Percentiles rank a stretch among this genome's conserved stretches.
Evolutionary conservation across 2,113 vertebrate species (phyloP).

Genomic region (Colaptes auratus): DNA sequence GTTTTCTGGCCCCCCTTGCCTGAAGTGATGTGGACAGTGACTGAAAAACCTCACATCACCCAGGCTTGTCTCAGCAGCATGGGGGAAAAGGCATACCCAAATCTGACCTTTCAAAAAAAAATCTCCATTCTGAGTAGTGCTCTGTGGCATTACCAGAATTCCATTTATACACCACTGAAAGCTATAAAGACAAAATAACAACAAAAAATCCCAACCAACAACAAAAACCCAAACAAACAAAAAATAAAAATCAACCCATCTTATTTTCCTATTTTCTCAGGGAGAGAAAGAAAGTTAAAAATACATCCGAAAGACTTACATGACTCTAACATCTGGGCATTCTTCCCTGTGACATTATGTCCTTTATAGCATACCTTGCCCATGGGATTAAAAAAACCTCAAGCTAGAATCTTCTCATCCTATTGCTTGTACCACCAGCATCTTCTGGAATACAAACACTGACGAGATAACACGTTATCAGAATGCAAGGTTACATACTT

Average conservation of each 20-base stretch:
- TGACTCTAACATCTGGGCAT: background rate
- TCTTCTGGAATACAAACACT: background rate
- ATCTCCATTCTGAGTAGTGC: background rate
- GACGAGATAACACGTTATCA: background rate
- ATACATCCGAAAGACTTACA: background rate
- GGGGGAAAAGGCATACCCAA: background rate
- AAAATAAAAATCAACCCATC: too few relatives aligned
- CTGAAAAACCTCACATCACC: background rate
- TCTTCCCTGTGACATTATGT: background rate
- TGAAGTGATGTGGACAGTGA: background rate
- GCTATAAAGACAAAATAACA: background rate
- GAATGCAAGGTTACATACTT: slow-evolving; percentile 19
- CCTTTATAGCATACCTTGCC: background rate
- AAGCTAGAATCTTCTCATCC: background rate
- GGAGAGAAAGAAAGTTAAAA: background rate
- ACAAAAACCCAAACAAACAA: too few relatives aligned
- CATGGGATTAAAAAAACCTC: background rate
- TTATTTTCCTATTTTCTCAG: background rate
- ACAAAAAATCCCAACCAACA: too few relatives aligned
- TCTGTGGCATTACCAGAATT: background rate
- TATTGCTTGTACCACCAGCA: background rate
- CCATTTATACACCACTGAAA: background rate
- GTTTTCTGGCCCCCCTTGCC: background rate
- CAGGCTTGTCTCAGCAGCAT: background rate
- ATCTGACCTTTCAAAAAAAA: background rate